These are phyloP conservation scores for Euphonia xanthogaster DNA, from an alignment of 2,797 vertebrate genomes.

Conservation along the genomic window DNA sequence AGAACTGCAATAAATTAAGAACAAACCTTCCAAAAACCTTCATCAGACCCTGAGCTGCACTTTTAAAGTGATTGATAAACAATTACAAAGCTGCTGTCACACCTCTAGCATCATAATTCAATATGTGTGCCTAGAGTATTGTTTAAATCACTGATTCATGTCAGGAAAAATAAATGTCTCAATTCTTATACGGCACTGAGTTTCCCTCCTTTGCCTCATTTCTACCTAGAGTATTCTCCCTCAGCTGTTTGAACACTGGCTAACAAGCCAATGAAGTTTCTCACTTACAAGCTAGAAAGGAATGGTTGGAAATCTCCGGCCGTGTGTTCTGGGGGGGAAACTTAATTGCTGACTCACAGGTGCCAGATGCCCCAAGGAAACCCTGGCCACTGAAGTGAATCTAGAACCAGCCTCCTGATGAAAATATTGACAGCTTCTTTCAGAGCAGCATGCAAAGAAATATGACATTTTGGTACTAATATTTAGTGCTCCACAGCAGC, in stretches of 20 bases:
- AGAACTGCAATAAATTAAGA: conserved; percentile 26
- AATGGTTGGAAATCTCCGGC: neutral
- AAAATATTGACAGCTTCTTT: conserved; percentile 33
- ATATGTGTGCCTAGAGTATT: neutral
- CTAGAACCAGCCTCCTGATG: neutral
- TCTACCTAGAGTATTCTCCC: neutral
- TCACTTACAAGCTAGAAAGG: neutral
- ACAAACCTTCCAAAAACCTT: conserved; percentile 14
- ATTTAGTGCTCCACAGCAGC: conserved; percentile 36
- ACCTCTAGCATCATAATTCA: conserved; percentile 16
- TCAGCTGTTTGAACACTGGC: neutral
- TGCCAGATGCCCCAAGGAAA: neutral
- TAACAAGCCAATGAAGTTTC: neutral
- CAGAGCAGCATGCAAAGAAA: neutral
- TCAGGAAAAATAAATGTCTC: conserved; percentile 1
- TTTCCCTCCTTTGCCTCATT: neutral
- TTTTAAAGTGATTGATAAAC: conserved; percentile 47
- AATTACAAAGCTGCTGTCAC: conserved; percentile 18
- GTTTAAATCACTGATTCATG: conserved; percentile 6
- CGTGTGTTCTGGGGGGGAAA: neutral
- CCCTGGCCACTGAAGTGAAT: neutral
- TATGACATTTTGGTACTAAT: conserved; percentile 21
- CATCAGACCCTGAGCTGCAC: neutral
- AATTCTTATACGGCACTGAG: neutral
- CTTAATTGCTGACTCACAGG: neutral